Conservation (phyloP, 2,888 invertebrate genomes). For the Heliconius ethilla region DNA sequence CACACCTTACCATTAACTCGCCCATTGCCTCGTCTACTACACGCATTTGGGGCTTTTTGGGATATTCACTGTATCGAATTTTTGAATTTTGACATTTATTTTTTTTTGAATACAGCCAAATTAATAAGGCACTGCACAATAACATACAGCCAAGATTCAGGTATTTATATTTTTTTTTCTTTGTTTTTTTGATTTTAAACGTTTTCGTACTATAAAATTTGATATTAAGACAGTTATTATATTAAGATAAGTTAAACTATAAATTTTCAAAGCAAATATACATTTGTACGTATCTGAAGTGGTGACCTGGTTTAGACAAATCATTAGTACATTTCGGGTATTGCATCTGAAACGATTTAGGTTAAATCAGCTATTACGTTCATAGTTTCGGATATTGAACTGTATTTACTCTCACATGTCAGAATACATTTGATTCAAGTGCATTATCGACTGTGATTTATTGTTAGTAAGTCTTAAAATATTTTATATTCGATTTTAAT, state of each 20-base stretch:
- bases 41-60: slow-evolving; percentile 60
- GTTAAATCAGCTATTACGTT: slow-evolving; percentile 33
- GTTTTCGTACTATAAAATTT: not conserved
- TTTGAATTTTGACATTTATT: slow-evolving; percentile 42
- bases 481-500: not conserved
- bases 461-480: not conserved
- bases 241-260: slow-evolving; percentile 11
- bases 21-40: slow-evolving; percentile 63
- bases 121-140: not conserved
- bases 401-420: slow-evolving; percentile 29
- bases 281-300: slow-evolving; percentile 55
- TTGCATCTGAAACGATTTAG: slow-evolving; percentile 39
- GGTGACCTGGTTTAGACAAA: slow-evolving; percentile 63
- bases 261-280: slow-evolving; percentile 27
- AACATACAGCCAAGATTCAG: slow-evolving; percentile 14
- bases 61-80: slow-evolving; percentile 40
- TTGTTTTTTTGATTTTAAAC: not conserved
- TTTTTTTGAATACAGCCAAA: slow-evolving; percentile 21
- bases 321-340: slow-evolving; percentile 57
- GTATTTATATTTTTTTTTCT: slow-evolving; percentile 12
- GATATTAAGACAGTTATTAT: not conserved
- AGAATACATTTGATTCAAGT: slow-evolving; percentile 11
- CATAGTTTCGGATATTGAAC: slow-evolving; percentile 33
- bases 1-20: slow-evolving; percentile 62
- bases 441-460: slow-evolving; percentile 3